Conservation (phyloP, 2,113 vertebrate species). For the Hepsetus odoe region DNA sequence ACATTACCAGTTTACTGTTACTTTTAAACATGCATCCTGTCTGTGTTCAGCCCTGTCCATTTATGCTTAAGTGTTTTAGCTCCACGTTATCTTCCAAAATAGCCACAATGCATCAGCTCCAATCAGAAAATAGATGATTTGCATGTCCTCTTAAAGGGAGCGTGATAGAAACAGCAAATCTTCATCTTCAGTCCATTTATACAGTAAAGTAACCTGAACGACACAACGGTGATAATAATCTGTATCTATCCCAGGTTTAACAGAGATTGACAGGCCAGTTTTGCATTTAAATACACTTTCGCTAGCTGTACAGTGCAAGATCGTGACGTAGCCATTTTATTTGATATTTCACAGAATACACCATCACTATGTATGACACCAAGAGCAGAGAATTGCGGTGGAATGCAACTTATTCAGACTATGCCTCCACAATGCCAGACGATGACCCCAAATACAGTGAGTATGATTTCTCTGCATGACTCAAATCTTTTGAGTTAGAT, state of each 20-base stretch:
- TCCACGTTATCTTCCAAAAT: no score
- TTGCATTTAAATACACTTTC: neutral
- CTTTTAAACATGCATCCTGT: no score
- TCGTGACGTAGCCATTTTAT: neutral
- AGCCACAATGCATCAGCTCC: no score
- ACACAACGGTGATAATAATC: no score
- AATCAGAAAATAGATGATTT: no score
- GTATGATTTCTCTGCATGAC: conserved; percentile 40
- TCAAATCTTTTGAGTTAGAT: neutral
- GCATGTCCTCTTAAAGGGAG: no score
- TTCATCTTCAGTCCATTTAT: no score
- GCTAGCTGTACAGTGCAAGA: neutral
- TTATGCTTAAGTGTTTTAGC: no score
- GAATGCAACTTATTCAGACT: conserved; percentile 98
- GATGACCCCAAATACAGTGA: conserved; percentile 92
- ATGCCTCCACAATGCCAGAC: conserved; percentile 90
- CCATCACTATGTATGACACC: conserved; percentile 99
- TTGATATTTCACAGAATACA: conserved; percentile 83
- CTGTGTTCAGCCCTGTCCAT: no score
- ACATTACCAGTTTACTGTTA: no score
- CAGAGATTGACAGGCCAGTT: no score
- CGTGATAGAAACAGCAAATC: no score
- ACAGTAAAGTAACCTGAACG: neutral
- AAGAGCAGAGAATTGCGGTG: conserved; percentile 94
- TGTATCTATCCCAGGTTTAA: neutral